Evolutionary conservation across 2,113 vertebrate species (phyloP), one percentile per base, ranked within the genome.

Genomic region (Datnioides undecimradiatus): DNA sequence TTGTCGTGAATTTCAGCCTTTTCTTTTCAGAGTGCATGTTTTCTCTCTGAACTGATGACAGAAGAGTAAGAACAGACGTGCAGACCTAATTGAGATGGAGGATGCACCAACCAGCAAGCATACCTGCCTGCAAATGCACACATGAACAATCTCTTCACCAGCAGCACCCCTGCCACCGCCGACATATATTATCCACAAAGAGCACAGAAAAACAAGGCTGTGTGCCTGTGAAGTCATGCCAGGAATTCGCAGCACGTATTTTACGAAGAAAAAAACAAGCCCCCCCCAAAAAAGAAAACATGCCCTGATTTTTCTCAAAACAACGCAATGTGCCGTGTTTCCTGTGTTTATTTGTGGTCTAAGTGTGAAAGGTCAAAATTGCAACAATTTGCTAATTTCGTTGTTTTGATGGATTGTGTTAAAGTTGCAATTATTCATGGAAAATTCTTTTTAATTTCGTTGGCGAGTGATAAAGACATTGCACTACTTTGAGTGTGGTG

Each of bases 111-210:
- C 71, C 54, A 33, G 54, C 48, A 27, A 54, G 38, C 75, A 69
- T 69, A 90, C 66, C 68, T 85, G 68, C 68, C 64, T 27, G 54
- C 45, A 66, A 62, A 84, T 16, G n/a, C 78, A 69, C 79, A 84
- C 74, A 77, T 71, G 62, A 83, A 62, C 65, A 29, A 38, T 80
- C 41, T 45, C 36, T 69, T 52, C 62, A 78, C 48, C 74, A 57
- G 29, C 71, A 85, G 75, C 75, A 69, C 52, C 62, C 60, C 67
- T 67, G 46, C 83, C 74, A 86, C 69, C 41, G n/a, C 66, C 70
- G 66, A 80, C 62, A 81, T 88, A 82, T 78, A 84, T 88, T 73
- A 86, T 90, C 76, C 84, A 80, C 78, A 66, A 75, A 75, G 73
- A 82, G 67, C 64, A 71, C 49, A 78, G 63, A 69, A 27, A 82